Base-by-base conservation (phyloP, 64 coral and sea anemone genomes). In the Montipora foliosa region DNA sequence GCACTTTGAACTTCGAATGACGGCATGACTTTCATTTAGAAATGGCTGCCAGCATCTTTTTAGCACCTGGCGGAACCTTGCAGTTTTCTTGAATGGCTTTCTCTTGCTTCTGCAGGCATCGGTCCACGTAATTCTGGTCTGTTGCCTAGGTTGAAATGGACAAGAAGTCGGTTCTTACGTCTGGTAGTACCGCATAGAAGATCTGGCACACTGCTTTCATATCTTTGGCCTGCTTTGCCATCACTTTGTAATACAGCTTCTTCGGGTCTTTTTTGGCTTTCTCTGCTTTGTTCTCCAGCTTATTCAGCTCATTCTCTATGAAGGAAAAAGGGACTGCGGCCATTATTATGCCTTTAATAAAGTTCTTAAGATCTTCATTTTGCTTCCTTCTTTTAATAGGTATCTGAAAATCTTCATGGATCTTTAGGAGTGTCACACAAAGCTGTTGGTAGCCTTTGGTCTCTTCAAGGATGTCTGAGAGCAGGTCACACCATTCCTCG, bases 71-170 rank as follows among this genome's bases (percentile, higher is more conserved):
- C 13, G 5, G 7, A 44, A 8, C 19, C 58, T 16, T 73, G 61
- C n/a, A 87, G 5, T 19, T 76, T 47, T 90, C 57, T n/a, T 37
- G 7, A 13, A 90, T 90, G 0, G 44, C 47, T 47, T 15, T 16
- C 74, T 78, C 78, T 52, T 79, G 50, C 74, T 88, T 87, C 24
- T 87, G 64, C 75, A 93, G 45, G 82, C 91, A 93, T 47, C 47
- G 87, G 53, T 87, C 91, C 0, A 91, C 79, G 45, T 91, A 91
- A 67, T 91, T 91, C n/a, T 83, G 64, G 53, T 83, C 79, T 73
- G 84, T 87, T 2, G 17, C 82, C 44, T 88, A 47, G 7, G 55
- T 62, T 47, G 82, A 60, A 6, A 95, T 84, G 57, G 88, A 37
- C 15, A 4, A 0, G 15, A 95, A 90, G 25, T 95, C 70, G 14